Conservation (phyloP, 2,888 invertebrate species). For the Drosophila siamana region DNA sequence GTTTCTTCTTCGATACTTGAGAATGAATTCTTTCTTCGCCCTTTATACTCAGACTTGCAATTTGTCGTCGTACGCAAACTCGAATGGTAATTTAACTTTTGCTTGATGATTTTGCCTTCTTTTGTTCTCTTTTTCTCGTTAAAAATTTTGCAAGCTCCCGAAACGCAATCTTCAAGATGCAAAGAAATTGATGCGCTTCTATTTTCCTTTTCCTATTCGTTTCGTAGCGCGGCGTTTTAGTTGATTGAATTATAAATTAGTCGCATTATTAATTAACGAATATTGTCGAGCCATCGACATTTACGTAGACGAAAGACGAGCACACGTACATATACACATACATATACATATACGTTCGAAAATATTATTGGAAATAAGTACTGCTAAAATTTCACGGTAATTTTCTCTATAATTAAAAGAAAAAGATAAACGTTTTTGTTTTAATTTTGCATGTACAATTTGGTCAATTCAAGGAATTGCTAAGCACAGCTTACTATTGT, state of each 20-base stretch:
- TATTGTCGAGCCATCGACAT: conserved; percentile 57
- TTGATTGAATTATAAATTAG: conserved; percentile 34
- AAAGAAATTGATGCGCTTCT: conserved; percentile 18
- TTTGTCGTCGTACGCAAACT: conserved; percentile 51
- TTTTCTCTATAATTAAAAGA: conserved; percentile 75
- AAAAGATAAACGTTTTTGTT: conserved; percentile 60
- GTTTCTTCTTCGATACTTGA: conserved; percentile 11
- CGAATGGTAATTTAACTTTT: conserved; percentile 25
- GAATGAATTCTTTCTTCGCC: conserved; percentile 6
- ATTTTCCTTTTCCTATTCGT: conserved; percentile 11
- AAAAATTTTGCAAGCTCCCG: conserved; percentile 28
- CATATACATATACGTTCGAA: conserved; percentile 54
- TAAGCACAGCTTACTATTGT: conserved; percentile 59
- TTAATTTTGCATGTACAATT: conserved; percentile 73
- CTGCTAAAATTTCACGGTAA: conserved; percentile 78
- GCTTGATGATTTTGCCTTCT: conserved; percentile 9
- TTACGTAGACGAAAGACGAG: conserved; percentile 57
- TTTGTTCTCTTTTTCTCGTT: neutral
- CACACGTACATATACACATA: conserved; percentile 60
- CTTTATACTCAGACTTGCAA: conserved; percentile 22
- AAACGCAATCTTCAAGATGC: conserved; percentile 36
- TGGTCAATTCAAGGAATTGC: conserved; percentile 50
- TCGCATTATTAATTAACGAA: conserved; percentile 49
- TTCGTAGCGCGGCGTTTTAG: conserved; percentile 15
- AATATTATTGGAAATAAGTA: conserved; percentile 64